Base-by-base conservation (phyloP, 2,888 invertebrate genomes). In the Pyrrhia umbra region DNA sequence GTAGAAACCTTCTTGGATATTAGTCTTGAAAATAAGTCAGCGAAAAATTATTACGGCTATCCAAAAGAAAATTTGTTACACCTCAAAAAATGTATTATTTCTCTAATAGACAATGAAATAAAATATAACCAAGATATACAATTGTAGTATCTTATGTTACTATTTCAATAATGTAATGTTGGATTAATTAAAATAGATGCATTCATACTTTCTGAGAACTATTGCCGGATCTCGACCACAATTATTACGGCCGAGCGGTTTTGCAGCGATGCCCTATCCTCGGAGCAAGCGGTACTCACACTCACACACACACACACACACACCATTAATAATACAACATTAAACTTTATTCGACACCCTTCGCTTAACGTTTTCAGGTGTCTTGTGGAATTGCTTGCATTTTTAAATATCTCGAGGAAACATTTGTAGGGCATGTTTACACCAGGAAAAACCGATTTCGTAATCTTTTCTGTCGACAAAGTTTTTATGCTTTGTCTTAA, bases 201-300 rank as follows among this genome's bases (percentile, higher is more conserved):
- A 54, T 62, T 54, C 30, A 68, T 69, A 43, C 69, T 52, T 42
- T 30, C 13, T 40, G 45, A 23, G 16, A 40, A 18, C n/a, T n/a
- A 18, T 6, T n/a, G 13, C 18, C 37, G 20, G 50, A 27, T 55
- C 9, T 30, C 34, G 23, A n/a, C 34, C 15, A 21, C 37, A 45
- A 34, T n/a, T n/a, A 23, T 46, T 16, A 47, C 15, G 9, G 13
- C 9, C 6, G 45, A n/a, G 23, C 9, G 23, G 6, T 2, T 13
- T 10, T 30, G 27, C 58, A 40, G 23, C 30, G 9, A 10, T n/a
- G 40, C 8, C 5, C n/a, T 18, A 6, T 49, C 49, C 47, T 43
- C 9, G 4, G 27, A 23, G 9, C 20, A 34, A 18, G 10, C 15
- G 23, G 3, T 51, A 21, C 34, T 15, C 34, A 34, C 8, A 46